A percentile compares a stretch with the other conserved stretches of the same genome.
phyloP scores from a whole-genome alignment of 2,797 vertebrate genomes.

The Botia almorhae region DNA sequence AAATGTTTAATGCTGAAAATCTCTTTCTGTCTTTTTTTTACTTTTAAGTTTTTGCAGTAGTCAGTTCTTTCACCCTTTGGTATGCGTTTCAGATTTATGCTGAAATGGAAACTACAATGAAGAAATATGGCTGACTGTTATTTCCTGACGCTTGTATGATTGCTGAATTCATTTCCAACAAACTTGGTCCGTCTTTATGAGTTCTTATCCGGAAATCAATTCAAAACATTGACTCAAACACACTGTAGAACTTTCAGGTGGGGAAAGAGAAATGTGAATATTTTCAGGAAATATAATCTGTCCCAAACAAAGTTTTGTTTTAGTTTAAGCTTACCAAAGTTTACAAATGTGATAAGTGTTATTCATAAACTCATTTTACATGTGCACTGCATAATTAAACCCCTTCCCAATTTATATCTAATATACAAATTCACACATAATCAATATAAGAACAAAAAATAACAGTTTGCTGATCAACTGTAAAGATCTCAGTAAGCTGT shows the following conservation, averaged over 20 bases:
- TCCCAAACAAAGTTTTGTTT: slow-evolving; percentile 47
- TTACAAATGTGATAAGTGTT: slow-evolving; percentile 18
- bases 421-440: background rate
- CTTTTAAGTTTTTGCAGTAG: slow-evolving; percentile 23
- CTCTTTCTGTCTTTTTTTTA: background rate
- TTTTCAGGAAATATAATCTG: slow-evolving; percentile 57
- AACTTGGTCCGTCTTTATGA: background rate
- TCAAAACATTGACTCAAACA: slow-evolving; percentile 5
- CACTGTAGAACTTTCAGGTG: slow-evolving; percentile 27
- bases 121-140: slow-evolving; percentile 51
- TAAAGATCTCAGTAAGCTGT: background rate
- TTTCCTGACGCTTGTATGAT: slow-evolving; percentile 24
- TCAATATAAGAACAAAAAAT: no score
- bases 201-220: background rate
- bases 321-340: background rate
- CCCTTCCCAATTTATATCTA: background rate
- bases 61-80: slow-evolving; percentile 7
- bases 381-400: background rate
- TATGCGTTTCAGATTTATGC: slow-evolving; percentile 6
- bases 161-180: slow-evolving; percentile 10
- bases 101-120: slow-evolving; percentile 12
- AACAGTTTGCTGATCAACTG: background rate
- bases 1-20: background rate
- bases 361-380: background rate
- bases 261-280: slow-evolving; percentile 54